A percentile compares a stretch with the other conserved stretches of the same genome.
These are phyloP conservation scores for Cephalopachus bancanus DNA, from an alignment of 2,797 vertebrate genomes.

Conservation along the genomic window DNA sequence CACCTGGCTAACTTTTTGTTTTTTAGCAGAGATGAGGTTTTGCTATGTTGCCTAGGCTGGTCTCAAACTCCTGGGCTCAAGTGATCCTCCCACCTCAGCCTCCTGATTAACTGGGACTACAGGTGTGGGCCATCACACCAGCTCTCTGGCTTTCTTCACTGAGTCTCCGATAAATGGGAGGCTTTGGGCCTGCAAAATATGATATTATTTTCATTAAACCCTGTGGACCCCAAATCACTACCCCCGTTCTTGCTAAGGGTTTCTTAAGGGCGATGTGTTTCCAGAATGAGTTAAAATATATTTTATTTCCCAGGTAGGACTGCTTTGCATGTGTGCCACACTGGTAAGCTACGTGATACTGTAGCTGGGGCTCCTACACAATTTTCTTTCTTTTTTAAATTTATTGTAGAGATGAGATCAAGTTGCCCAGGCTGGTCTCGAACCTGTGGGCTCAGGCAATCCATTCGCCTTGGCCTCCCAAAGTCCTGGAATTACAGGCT, in stretches of 20 bases:
- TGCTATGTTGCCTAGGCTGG: neutral
- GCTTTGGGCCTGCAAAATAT: neutral
- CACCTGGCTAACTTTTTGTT: no score
- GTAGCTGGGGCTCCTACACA: neutral
- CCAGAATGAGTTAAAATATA: neutral
- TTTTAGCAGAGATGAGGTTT: neutral
- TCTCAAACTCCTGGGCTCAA: neutral
- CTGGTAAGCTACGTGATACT: neutral
- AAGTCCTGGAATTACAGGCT: no score
- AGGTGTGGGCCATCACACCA: neutral
- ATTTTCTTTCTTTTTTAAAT: no score
- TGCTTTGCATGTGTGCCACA: neutral
- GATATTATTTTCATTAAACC: neutral
- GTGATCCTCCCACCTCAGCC: neutral
- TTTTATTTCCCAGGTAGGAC: neutral
- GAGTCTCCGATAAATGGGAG: neutral
- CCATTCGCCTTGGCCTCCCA: no score
- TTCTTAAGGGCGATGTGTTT: neutral
- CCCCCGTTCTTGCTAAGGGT: neutral
- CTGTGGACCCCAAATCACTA: neutral
- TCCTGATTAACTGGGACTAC: neutral
- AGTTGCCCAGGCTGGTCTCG: no score
- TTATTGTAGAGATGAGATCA: no score
- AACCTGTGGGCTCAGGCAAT: no score
- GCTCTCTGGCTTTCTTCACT: neutral